Conservation (phyloP, 2,797 vertebrate species). For the Taenioides sp. region DNA sequence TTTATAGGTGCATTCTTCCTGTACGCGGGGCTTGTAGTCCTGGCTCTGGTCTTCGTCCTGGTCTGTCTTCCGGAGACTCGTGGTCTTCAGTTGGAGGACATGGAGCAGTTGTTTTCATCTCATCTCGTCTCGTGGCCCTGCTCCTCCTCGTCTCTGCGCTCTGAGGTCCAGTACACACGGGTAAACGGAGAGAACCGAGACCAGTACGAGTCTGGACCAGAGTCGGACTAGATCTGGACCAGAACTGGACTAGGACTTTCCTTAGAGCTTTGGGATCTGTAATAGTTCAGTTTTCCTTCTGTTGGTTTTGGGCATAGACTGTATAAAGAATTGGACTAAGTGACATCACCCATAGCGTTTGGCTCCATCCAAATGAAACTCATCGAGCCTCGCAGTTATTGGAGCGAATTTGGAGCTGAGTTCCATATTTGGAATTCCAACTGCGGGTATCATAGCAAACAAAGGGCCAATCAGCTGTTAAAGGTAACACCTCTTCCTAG, state of each 20-base stretch:
- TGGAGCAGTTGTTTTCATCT: slow-evolving; percentile 87
- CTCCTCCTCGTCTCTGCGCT: slow-evolving; percentile 42
- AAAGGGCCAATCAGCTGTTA: too few species aligned
- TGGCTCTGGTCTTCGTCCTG: slow-evolving; percentile 87
- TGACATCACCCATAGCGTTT: too few species aligned
- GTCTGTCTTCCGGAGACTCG: slow-evolving; percentile 95
- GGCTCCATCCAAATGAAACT: too few species aligned
- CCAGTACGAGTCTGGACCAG: background rate
- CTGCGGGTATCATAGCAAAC: too few species aligned
- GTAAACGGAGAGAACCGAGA: slow-evolving; percentile 87
- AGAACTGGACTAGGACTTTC: background rate
- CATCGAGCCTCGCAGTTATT: too few species aligned
- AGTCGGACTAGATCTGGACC: background rate
- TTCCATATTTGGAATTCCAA: too few species aligned
- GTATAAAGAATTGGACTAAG: too few species aligned
- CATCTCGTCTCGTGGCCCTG: slow-evolving; percentile 85
- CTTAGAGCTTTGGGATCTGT: background rate
- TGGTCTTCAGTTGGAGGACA: slow-evolving; percentile 92
- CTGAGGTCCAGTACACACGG: slow-evolving; percentile 87
- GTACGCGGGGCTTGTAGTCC: slow-evolving; percentile 84
- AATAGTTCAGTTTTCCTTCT: background rate
- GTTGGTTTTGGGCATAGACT: background rate
- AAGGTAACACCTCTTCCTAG: too few species aligned
- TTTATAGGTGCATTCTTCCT: slow-evolving; percentile 90
- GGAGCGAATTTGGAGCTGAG: too few species aligned